These are phyloP conservation scores for Plutella xylostella DNA, from an alignment of 2,888 invertebrate species.

Conservation along the genomic window DNA sequence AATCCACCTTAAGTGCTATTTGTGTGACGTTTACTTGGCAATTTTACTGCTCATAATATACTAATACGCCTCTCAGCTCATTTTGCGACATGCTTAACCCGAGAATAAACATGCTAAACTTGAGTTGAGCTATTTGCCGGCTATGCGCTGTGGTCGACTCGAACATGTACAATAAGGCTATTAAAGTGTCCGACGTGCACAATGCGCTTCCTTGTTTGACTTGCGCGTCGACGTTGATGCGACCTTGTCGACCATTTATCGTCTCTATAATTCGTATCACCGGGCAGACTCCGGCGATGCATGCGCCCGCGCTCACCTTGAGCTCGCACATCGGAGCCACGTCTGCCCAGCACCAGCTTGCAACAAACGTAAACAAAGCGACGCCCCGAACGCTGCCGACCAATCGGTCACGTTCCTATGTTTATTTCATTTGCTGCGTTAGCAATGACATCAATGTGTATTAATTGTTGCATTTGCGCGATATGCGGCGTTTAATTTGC, in stretches of 20 bases:
- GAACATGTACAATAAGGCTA: neutral
- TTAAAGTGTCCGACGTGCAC: neutral
- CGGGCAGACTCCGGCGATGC: neutral
- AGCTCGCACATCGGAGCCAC: neutral
- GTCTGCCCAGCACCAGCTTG: neutral
- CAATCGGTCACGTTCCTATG: neutral
- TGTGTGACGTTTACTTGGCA: neutral
- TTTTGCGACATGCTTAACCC: too few relatives aligned
- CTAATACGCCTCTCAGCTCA: neutral
- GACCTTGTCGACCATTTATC: too few relatives aligned
- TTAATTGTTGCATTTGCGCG: neutral
- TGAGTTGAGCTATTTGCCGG: neutral
- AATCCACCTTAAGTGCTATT: neutral
- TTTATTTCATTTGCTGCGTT: neutral
- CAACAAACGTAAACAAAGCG: neutral
- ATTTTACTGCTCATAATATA: neutral
- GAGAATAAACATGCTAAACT: too few relatives aligned
- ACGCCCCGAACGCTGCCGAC: too few relatives aligned
- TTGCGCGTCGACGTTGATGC: conserved; percentile 25
- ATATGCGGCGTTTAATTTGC: neutral
- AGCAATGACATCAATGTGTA: neutral
- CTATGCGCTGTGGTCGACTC: neutral
- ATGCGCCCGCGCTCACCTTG: conserved; percentile 3
- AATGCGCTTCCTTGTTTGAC: conserved; percentile 25
- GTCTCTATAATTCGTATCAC: too few relatives aligned